Base-by-base conservation (phyloP, 2,797 vertebrate genomes). In the Lithobates sylvaticus region DNA sequence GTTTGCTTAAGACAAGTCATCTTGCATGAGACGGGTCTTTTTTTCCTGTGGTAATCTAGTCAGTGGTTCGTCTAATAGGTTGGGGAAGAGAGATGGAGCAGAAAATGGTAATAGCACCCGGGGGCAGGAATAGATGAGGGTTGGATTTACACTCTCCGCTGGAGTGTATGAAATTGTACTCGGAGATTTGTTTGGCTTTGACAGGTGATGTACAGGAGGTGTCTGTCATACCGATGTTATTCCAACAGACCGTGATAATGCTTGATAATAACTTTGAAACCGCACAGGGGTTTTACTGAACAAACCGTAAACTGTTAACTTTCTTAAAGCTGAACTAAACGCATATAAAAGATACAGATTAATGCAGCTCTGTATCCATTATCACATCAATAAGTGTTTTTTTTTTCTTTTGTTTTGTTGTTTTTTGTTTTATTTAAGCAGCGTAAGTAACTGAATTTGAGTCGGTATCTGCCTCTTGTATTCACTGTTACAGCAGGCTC, bases 61-160 rank as follows among this genome's bases (percentile, higher is more conserved):
- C 78, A 80, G 78, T 3, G 42, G 29, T 69, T 67, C 29, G 50
- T 80, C 18, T 54, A 72, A 26, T 81, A 39, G 3, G 78, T 39
- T 72, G 34, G 9, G 70, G 80, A 73, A 44, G 26, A 82, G 18
- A 61, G 70, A 61, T 80, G 65, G 10, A 80, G 78, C 67, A 70
- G 65, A 80, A 70, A 34, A 80, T 80, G 78, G 65, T 69, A 54
- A 13, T 54, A 36, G 27, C 78, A 16, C 78, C 78, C 18, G 65
- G 29, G 65, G 78, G 78, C 65, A 81, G 50, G 69, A 42, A 58
- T 21, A 74, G 71, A 73, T 73, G 71, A 82, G 58, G 29, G 80
- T 18, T 82, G 80, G 69, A 34, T 58, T 81, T 61, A 71, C 44
- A 34, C 7, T 81, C 69, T 74, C 36, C 26, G 36, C 71, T 82